These are phyloP conservation scores for Erebia palarica DNA, from an alignment of 2,888 invertebrate genomes.

Conservation along the genomic window DNA sequence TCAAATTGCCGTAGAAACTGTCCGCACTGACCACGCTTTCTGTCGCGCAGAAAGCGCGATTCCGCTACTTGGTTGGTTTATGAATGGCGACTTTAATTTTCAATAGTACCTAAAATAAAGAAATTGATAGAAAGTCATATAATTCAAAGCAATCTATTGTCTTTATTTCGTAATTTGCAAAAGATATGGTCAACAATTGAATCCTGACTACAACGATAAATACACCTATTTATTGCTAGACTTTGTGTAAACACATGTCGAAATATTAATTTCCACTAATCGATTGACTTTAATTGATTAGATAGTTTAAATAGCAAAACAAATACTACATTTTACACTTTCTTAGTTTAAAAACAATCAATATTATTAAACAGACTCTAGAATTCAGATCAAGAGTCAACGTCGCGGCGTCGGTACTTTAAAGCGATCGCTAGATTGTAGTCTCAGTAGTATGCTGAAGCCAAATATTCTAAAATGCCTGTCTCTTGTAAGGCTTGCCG, in stretches of 20 bases:
- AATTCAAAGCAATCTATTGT: constrained; percentile 1
- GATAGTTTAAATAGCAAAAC: constrained; percentile 24
- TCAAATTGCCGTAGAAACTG: not conserved
- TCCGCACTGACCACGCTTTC: constrained; percentile 7
- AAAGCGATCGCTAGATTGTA: too few species aligned
- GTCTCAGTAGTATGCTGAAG: too few species aligned
- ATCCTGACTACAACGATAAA: constrained; percentile 18
- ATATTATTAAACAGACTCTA: too few species aligned
- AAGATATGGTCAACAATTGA: not conserved
- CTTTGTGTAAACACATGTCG: constrained; percentile 18
- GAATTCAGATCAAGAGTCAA: too few species aligned
- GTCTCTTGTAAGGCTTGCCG: too few species aligned
- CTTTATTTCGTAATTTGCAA: not conserved
- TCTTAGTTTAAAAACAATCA: too few species aligned
- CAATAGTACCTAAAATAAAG: not conserved
- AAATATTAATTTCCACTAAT: constrained; percentile 27
- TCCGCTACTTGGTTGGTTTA: not conserved
- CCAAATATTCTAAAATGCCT: too few species aligned
- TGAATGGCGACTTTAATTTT: constrained; percentile 11
- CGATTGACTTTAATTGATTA: constrained; percentile 31
- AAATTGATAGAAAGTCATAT: constrained; percentile 2
- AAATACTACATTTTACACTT: not conserved
- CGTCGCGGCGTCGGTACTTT: too few species aligned
- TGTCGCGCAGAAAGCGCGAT: not conserved
- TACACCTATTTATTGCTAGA: not conserved